Evolutionary conservation across 2,113 vertebrate genomes (phyloP).

Genomic region (Theristicus caerulescens): DNA sequence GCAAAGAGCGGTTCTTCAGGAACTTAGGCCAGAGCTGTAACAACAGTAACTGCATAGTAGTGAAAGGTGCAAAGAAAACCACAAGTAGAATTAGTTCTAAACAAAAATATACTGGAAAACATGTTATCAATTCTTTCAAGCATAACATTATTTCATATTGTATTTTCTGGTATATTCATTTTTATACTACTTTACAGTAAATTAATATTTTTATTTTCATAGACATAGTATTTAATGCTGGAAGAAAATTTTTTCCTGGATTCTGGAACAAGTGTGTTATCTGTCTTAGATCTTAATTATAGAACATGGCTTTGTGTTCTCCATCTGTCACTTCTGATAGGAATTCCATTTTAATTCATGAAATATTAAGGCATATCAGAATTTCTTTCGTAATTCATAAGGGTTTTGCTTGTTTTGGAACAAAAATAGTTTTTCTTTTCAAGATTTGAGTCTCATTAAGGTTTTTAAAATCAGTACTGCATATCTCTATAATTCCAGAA

Average conservation of each 20-base stretch:
- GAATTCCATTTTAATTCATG: background rate
- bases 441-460: background rate
- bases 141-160: background rate
- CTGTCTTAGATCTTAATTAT: background rate
- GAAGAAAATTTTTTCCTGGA: background rate
- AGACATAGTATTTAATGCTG: background rate
- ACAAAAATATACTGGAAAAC: background rate
- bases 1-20: background rate
- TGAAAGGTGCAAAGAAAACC: background rate
- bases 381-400: background rate
- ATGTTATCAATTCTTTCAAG: background rate
- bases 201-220: background rate
- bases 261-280: background rate
- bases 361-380: background rate
- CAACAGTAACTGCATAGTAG: background rate
- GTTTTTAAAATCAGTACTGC: background rate
- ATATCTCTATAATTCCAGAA: background rate
- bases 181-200: background rate
- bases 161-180: background rate
- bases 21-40: background rate
- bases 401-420: background rate
- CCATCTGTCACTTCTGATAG: background rate
- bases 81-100: background rate
- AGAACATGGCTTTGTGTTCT: background rate
- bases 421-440: background rate